Evolutionary conservation across 1,140 invertebrate species (phyloP).

Genomic region (Bombus vancouverensis): DNA sequence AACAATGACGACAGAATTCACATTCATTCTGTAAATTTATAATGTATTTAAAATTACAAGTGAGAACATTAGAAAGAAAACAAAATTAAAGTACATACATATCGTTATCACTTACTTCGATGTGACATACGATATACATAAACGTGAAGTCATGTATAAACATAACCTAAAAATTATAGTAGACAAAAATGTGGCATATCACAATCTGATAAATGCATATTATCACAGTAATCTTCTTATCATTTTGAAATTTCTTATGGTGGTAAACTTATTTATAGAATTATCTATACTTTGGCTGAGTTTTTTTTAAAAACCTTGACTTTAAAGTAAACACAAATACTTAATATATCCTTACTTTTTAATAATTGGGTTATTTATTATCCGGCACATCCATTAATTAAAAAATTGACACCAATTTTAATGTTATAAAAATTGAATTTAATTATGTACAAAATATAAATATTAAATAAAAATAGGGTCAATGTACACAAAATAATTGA

Average conservation of each 20-base stretch:
- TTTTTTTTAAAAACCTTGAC: not conserved
- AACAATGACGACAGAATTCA: not conserved
- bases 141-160: constrained; percentile 1
- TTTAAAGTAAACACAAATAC: not conserved
- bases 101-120: constrained; percentile 22
- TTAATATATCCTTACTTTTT: not conserved
- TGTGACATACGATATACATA: constrained; percentile 4
- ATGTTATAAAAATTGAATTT: not conserved
- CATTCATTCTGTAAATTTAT: constrained; percentile 22
- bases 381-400: not conserved
- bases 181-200: not conserved
- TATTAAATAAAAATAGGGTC: not conserved
- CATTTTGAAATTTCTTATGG: not conserved
- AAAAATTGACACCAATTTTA: not conserved
- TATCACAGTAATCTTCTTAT: not conserved
- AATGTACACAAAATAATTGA: not conserved
- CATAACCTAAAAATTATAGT: constrained; percentile 51
- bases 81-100: not conserved
- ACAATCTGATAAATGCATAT: not conserved
- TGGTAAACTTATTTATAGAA: not conserved
- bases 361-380: not conserved
- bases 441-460: not conserved
- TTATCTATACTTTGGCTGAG: not conserved
- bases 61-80: not conserved
- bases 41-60: not conserved